Evolutionary conservation across 2,113 vertebrate species (phyloP), one percentile per base, ranked within the genome.

Genomic region (Xiphophorus hellerii): DNA sequence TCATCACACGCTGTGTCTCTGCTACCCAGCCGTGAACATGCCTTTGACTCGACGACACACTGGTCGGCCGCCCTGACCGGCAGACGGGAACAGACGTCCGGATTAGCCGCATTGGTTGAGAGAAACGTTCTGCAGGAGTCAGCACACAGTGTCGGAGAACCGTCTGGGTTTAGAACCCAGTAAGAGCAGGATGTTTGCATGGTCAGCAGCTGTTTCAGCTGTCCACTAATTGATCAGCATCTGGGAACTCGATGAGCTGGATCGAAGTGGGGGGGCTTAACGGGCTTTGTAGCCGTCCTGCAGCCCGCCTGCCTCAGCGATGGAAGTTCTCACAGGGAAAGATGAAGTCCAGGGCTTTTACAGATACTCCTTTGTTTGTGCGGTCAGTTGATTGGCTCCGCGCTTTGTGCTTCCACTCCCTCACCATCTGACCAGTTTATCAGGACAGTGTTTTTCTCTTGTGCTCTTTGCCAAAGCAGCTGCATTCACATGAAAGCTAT

Each of bases 361-460:
- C 89, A 90, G 88, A 88, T 73, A 77, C 71, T 72, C 61, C 86
- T 93, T 91, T 93, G 88, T 92, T 90, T 84, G 63, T 44, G 37
- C 0, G 44, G 71, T 70, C 80, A 78, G n/a, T 80, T 88, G 78
- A 90, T 87, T 84, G 81, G 77, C 86, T 87, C 71, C 54, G 37
- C 69, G 39, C 75, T 81, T 44, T 65, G 14, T 51, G 39, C 7
- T 70, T 62, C 51, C 64, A 58, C 69, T n/a, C 31, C 73, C 33
- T 31, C 44, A 62, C 72, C 64, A 67, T 84, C 70, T 77, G 66
- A 76, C 37, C 66, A n/a, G 67, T 78, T 60, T 82, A 48, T 51
- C 64, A 73, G 37, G 62, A 2, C n/a, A 17, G 4, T 48, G 14
- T 48, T 48, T 48, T 20, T 76, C 42, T 80, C 11, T 62, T 62